These are phyloP conservation scores for Holothuria scabra DNA, from an alignment of 53 echinoderm and acorn worm species.

Conservation along the genomic window DNA sequence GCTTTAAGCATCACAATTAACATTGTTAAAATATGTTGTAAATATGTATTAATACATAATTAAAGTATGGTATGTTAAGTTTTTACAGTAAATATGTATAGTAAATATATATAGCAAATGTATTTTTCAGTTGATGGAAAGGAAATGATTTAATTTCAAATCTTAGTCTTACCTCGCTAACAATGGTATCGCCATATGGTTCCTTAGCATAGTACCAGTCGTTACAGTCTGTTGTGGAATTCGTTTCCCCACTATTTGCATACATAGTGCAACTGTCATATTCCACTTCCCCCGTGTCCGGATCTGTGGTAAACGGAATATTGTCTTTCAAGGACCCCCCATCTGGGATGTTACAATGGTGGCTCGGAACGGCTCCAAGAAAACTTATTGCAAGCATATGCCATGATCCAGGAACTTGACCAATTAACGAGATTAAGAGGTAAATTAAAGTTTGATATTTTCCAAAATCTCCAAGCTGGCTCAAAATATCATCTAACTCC, in stretches of 20 bases:
- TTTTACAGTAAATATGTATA: no score
- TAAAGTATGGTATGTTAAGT: no score
- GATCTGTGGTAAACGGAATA: slow-evolving; percentile 38
- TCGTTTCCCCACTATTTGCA: slow-evolving; percentile 53
- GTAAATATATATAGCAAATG: no score
- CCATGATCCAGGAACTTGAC: slow-evolving; percentile 88
- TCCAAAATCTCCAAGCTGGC: slow-evolving; percentile 80
- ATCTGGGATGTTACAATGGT: slow-evolving; percentile 66
- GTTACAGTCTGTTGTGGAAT: slow-evolving; percentile 68
- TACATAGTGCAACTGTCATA: slow-evolving; percentile 72
- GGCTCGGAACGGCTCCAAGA: slow-evolving; percentile 82
- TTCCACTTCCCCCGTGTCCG: slow-evolving; percentile 44
- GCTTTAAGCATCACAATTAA: no score
- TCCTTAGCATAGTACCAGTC: slow-evolving; percentile 78
- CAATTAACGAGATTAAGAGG: slow-evolving; percentile 80
- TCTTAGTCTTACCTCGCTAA: slow-evolving; percentile 68
- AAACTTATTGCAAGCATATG: slow-evolving; percentile 93
- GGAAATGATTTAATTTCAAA: no score
- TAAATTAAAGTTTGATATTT: slow-evolving; percentile 86
- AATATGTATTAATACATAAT: no score
- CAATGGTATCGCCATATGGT: slow-evolving; percentile 78
- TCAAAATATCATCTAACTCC: slow-evolving; percentile 76
- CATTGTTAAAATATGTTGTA: no score
- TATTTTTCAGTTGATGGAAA: no score
- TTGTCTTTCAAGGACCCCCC: slow-evolving; percentile 45